These are phyloP conservation scores for Acanthurus leucopareius DNA, from an alignment of 2,797 vertebrate species.

Conservation along the genomic window DNA sequence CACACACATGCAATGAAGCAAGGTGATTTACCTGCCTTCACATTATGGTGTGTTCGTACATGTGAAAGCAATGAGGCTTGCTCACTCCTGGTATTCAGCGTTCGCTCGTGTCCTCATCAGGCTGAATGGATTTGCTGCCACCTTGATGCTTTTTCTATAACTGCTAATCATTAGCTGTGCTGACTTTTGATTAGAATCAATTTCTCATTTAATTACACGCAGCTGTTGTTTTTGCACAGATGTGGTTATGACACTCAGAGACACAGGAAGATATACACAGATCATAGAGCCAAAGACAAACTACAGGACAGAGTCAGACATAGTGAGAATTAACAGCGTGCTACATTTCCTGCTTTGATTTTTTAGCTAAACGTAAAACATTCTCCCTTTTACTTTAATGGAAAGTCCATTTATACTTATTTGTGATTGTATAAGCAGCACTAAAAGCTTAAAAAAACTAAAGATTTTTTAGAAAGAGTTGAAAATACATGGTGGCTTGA, in stretches of 20 bases:
- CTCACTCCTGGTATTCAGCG: not conserved
- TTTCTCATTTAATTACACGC: slow-evolving; percentile 48
- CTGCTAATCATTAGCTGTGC: slow-evolving; percentile 52
- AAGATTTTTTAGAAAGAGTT: too few relatives aligned
- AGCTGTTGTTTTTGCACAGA: slow-evolving; percentile 34
- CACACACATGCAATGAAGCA: slow-evolving; percentile 1
- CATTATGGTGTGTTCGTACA: not conserved
- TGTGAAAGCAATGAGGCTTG: slow-evolving; percentile 2
- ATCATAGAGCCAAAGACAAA: slow-evolving; percentile 3
- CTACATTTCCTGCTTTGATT: slow-evolving; percentile 37
- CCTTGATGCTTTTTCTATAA: slow-evolving; percentile 41
- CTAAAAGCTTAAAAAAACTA: not conserved
- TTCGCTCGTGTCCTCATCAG: slow-evolving; percentile 13
- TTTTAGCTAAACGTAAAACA: slow-evolving; percentile 13
- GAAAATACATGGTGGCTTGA: not conserved
- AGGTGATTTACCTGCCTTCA: slow-evolving; percentile 30
- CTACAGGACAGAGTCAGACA: not conserved
- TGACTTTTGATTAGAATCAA: slow-evolving; percentile 58
- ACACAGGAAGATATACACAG: slow-evolving; percentile 16
- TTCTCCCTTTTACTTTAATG: not conserved
- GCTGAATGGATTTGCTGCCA: slow-evolving; percentile 66
- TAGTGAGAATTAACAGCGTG: not conserved
- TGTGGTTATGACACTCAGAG: not conserved
- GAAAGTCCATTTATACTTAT: not conserved
- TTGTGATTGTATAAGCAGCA: not conserved